Evolutionary conservation across 2,113 vertebrate species (phyloP), one percentile per base, ranked within the genome.

Genomic region (Regulus satrapa): DNA sequence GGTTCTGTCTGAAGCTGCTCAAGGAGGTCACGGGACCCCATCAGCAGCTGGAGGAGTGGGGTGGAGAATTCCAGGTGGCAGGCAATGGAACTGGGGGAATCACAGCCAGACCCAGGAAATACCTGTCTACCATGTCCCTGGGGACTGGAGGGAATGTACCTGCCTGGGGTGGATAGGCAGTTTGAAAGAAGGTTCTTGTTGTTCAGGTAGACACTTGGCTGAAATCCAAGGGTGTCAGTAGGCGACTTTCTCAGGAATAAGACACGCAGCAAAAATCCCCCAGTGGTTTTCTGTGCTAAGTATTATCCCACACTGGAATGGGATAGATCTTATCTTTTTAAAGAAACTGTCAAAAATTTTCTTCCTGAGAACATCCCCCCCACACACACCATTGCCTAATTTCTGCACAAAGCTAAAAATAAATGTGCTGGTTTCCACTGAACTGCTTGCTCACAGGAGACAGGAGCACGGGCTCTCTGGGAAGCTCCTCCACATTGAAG

Each of bases 31-130:
- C 46, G 41, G 67, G 49, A 73, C 18, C 48, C 66, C 74, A 51
- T 6, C 24, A 61, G 78, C 74, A 85, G 69, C 75, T 1, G 10
- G 46, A 73, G 21, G 3, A 12, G 29, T 55, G 89, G 49, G 32
- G 51, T 82, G 48, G 38, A 85, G 43, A 76, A 88, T 86, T 55
- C 88, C 94, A 83, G 63, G 82, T 85, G 85, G 62, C 82, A 88
- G 71, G 31, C 0, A 0, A n/a, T 59, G 77, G 41, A 88, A 54
- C 16, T 45, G 34, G 45, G 74, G 85, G 82, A 96, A 94, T 80
- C 71, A 69, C 91, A 92, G 91, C 67, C 88, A 77, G 46, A 36
- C 55, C 82, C 88, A 73, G 82, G 94, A 95, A 93, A 95, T 93
- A 68, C 72, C 79, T 96, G 82, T 40, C 79, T 92, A 20, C 58